Base-by-base conservation (phyloP, 2,888 invertebrate species). In the Cantharis rufa region DNA sequence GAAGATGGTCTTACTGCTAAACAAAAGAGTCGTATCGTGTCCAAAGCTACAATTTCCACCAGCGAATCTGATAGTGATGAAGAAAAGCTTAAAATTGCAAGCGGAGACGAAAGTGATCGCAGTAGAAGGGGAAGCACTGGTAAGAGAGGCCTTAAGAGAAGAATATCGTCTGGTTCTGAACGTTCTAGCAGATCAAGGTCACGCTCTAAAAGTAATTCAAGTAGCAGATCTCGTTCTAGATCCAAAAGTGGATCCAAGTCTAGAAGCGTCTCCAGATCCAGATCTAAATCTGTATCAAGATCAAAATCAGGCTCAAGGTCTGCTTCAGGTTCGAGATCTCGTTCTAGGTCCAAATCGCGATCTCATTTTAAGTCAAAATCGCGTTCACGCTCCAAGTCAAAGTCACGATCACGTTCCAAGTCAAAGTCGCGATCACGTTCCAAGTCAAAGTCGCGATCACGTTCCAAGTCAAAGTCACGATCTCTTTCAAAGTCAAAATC, bases 31-130 rank as follows among this genome's bases (percentile, higher is more conserved):
- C 94, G 96, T 85, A 94, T 98, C 86, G 94, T 97, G 0, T 98
- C 98, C 0, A 98, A 98, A 87, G 98, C 95, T 76, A 97, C 96
- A 0, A 98, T 98, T 81, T 98, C 98, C 0, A 97, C 97, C 0
- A 95, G 95, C 78, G 96, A 96, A 85, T 95, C 95, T 0, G 91
- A 91, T 71, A 94, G 94, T 80, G 93, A 93, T 73, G 89, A 89
- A 72, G 85, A 84, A 72, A 88, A 88, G 80, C 88, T 90, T 75
- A 91, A 92, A 84, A 90, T 91, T 80, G 90, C 89, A 1, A 91
- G 91, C 82, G 90, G 91, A 82, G 90, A 89, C 85, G 89, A 89
- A 78, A 89, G 89, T 75, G 86, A 87, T 71, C 89, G 88, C 9
- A 88, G 87, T 24, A 86, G 86, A 68, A 87, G 85, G 11, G 88